Conservation (phyloP, 2,888 invertebrate genomes). For the Euzophera pinguis region DNA sequence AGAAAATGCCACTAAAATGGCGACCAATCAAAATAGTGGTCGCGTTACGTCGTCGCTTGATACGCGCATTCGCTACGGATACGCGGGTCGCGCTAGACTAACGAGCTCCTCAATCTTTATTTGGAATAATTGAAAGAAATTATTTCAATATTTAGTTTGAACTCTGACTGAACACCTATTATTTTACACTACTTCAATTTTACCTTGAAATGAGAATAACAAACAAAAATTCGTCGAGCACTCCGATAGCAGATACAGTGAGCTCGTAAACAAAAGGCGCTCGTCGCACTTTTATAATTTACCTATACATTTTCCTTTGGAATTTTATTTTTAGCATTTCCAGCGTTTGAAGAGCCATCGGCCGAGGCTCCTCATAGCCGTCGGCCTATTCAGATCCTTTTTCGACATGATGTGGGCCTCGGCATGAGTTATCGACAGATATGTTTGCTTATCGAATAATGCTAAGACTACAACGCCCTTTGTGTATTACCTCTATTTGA, state of each 20-base stretch:
- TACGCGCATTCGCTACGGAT: too few relatives aligned
- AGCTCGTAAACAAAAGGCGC: conserved; percentile 22
- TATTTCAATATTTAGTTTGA: too few relatives aligned
- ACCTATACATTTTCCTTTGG: conserved; percentile 62
- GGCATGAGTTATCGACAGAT: conserved; percentile 19
- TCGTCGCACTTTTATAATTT: conserved; percentile 34
- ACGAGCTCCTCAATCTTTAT: too few relatives aligned
- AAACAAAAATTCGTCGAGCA: not conserved
- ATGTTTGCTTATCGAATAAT: conserved; percentile 8
- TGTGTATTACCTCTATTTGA: too few relatives aligned
- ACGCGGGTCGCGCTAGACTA: too few relatives aligned
- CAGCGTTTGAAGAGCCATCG: conserved; percentile 60
- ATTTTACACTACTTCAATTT: too few relatives aligned
- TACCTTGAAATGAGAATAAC: too few relatives aligned
- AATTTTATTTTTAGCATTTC: conserved; percentile 64
- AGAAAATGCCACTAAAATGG: too few relatives aligned
- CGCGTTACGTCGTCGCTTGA: too few relatives aligned
- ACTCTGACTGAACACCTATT: too few relatives aligned
- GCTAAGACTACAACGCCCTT: conserved; percentile 5
- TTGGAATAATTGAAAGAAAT: too few relatives aligned
- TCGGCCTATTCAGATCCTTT: conserved; percentile 17
- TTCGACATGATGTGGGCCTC: conserved; percentile 13
- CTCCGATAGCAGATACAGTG: conserved; percentile 12
- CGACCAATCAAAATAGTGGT: too few relatives aligned
- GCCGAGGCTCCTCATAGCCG: conserved; percentile 41